phyloP scores from a whole-genome alignment of 2,797 vertebrate species.

The Clarias pachynema region DNA sequence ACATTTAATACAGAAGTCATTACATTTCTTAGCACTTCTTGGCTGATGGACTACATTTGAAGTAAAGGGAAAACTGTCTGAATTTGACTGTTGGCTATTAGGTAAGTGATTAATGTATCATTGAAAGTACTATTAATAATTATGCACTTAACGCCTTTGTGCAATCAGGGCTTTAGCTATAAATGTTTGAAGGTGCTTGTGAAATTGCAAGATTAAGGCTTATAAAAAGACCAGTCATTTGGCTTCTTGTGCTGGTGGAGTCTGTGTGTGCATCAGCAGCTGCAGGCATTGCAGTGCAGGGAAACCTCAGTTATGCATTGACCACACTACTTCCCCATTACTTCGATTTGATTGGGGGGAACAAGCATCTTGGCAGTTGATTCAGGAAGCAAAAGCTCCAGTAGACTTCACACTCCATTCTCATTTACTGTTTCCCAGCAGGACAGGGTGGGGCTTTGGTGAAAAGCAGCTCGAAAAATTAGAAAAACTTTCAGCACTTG shows the following conservation, averaged over 20 bases:
- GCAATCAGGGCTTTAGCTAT: neutral
- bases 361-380: conserved; percentile 41
- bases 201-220: neutral
- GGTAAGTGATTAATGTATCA: neutral
- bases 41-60: neutral
- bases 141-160: neutral
- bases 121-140: neutral
- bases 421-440: conserved; percentile 40
- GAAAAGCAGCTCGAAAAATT: conserved; percentile 31
- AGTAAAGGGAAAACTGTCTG: neutral
- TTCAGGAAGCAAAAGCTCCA: conserved; percentile 50
- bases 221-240: neutral
- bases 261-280: neutral
- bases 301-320: conserved; percentile 40
- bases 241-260: neutral
- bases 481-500: conserved; percentile 44
- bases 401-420: conserved; percentile 31
- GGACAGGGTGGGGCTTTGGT: conserved; percentile 45
- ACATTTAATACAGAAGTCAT: neutral
- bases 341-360: conserved; percentile 20
- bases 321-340: conserved; percentile 48
- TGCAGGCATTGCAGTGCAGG: conserved; percentile 28
- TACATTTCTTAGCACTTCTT: neutral
- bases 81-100: neutral
- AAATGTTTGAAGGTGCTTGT: neutral